Evolutionary conservation across 2,113 vertebrate genomes (phyloP), one percentile per base, ranked within the genome.

Genomic region (Dissostichus mawsoni): DNA sequence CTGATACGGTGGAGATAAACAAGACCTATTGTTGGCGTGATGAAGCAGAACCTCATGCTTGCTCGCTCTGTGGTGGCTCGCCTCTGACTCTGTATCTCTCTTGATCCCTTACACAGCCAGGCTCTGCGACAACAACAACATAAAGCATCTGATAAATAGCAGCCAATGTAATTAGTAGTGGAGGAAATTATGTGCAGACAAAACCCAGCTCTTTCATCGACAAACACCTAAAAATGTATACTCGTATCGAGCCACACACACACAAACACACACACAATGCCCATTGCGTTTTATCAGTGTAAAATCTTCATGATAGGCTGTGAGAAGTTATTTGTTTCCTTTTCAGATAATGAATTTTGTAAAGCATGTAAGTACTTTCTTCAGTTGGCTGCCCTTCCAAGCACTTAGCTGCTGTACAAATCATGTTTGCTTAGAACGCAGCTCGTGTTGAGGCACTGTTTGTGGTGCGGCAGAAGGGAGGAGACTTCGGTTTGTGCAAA

Each of bases 371-470:
- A 82, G 79, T 58, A 36, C 56, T 56, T 71, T 79, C 57, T 23
- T 66, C 73, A 72, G 18, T 25, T 52, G 50, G 73, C 69, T 75
- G 79, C 73, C 72, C 83, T 90, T 90, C 70, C 33, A 51, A 63
- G 58, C 78, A 72, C 57, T 81, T 75, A 82, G 78, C 70, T 23
- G 29, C 66, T 72, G 44, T 76, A 84, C 68, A 81, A 87, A 88
- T 87, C 74, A 78, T 70, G 69, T 90, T 87, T 70, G 52, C 87
- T 89, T 83, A 88, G 71, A 87, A 83, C 74, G 64, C 69, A 53
- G 67, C 69, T 84, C 68, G n/a, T 51, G 82, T 83, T 33, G 9
- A 45, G 50, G 65, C 18, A 45, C 55, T 48, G 62, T 72, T 74
- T 75, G 36, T 79, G 62, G 53, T 78, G 76, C 78, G 20, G 71